Conservation (phyloP, 2,113 vertebrate genomes). For the Piliocolobus tephrosceles region DNA sequence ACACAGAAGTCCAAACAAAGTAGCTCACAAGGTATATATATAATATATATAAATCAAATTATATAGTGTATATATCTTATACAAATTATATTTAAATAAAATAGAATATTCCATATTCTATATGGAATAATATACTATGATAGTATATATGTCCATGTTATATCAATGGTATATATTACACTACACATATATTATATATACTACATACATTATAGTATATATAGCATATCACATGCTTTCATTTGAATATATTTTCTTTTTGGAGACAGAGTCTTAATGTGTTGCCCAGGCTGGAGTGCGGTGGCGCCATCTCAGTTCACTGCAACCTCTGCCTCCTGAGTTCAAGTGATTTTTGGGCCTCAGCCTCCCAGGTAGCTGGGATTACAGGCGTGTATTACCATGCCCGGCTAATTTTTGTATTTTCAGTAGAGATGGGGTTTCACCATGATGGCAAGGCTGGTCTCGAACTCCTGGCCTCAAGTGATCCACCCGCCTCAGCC, state of each 20-base stretch:
- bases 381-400: too few species aligned
- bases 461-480: too few species aligned
- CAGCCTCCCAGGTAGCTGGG: too few species aligned
- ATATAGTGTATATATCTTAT: neutral
- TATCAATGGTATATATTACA: neutral
- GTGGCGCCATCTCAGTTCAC: too few species aligned
- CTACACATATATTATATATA: neutral
- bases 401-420: too few species aligned
- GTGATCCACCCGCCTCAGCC: too few species aligned
- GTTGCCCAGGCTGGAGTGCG: too few species aligned
- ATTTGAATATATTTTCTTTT: neutral
- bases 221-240: neutral
- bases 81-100: neutral
- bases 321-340: too few species aligned
- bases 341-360: too few species aligned
- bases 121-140: neutral
- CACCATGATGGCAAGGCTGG: too few species aligned
- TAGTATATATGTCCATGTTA: neutral
- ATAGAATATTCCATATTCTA: neutral
- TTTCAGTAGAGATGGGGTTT: too few species aligned
- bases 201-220: neutral
- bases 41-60: neutral
- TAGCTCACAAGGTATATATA: neutral
- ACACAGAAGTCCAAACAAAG: neutral
- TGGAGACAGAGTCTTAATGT: too few species aligned